Evolutionary conservation across 2,797 vertebrate genomes (phyloP).

Genomic region (Luscinia megarhynchos): DNA sequence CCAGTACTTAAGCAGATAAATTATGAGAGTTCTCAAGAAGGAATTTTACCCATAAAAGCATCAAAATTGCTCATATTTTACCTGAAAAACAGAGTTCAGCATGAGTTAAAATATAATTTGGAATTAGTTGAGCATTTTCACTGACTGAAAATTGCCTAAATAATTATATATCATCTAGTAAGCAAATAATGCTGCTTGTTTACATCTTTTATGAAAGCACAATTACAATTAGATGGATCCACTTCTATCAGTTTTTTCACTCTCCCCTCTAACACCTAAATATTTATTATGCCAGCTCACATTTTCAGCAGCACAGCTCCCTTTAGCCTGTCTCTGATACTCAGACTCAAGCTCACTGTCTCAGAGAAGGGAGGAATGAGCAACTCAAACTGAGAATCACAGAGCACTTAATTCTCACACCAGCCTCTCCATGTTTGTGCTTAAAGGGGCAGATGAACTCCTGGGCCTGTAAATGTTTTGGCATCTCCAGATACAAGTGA

Average conservation of each 20-base stretch:
- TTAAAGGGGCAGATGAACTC: neutral
- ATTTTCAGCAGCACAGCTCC: neutral
- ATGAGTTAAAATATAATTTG: neutral
- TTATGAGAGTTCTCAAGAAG: neutral
- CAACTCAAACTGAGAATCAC: neutral
- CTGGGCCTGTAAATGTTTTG: neutral
- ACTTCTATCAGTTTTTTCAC: neutral
- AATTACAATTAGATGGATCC: neutral
- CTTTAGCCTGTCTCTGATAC: neutral
- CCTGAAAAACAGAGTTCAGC: neutral
- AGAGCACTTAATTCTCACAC: neutral
- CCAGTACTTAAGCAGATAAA: neutral
- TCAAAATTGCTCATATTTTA: neutral
- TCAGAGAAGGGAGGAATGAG: neutral
- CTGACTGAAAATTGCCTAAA: neutral
- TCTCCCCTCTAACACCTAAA: neutral
- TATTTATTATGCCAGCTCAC: neutral
- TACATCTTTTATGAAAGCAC: neutral
- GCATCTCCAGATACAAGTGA: neutral
- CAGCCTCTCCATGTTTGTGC: neutral
- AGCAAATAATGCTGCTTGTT: slow-evolving; percentile 3
- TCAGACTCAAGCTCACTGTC: neutral
- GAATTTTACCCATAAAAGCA: neutral
- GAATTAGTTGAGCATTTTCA: neutral
- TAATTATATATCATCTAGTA: neutral